Conservation (phyloP, 2,797 vertebrate genomes). For the Chaetodon trifasciatus region DNA sequence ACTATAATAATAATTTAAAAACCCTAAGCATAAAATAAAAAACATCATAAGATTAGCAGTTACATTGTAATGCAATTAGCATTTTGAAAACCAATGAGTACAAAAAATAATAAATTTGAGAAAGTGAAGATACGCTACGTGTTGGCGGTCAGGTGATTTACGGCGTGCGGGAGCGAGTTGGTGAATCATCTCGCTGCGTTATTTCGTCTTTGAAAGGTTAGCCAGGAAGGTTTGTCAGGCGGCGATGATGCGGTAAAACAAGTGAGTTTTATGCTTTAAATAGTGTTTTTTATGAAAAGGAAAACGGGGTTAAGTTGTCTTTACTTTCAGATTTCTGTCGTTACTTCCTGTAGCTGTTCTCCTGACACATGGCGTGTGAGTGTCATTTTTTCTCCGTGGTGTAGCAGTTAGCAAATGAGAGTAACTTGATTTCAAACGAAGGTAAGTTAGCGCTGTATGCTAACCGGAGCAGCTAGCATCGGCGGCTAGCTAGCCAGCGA, state of each 20-base stretch:
- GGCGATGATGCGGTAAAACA: constrained; percentile 67
- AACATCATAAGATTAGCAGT: no score
- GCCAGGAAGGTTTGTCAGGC: constrained; percentile 62
- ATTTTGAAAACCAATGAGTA: no score
- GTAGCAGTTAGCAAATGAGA: constrained; percentile 28
- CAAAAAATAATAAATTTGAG: no score
- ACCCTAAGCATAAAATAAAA: no score
- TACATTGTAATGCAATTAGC: no score
- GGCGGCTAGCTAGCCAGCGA: not conserved
- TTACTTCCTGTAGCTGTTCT: not conserved
- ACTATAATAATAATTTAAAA: no score
- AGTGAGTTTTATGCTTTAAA: constrained; percentile 61
- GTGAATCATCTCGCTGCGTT: constrained; percentile 39
- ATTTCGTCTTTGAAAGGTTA: constrained; percentile 56
- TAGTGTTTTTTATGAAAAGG: not conserved
- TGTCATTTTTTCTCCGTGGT: not conserved
- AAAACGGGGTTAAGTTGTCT: rapidly evolving
- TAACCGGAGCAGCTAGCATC: constrained; percentile 41
- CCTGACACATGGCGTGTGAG: not conserved
- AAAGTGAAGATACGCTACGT: no score
- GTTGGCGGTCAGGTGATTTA: not conserved
- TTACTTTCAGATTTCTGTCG: rapidly evolving
- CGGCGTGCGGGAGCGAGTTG: rapidly evolving
- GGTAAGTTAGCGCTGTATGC: constrained; percentile 55
- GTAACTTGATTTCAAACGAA: constrained; percentile 35